Evolutionary conservation across 2,888 invertebrate genomes (phyloP).

Genomic region (Zygaena filipendulae): DNA sequence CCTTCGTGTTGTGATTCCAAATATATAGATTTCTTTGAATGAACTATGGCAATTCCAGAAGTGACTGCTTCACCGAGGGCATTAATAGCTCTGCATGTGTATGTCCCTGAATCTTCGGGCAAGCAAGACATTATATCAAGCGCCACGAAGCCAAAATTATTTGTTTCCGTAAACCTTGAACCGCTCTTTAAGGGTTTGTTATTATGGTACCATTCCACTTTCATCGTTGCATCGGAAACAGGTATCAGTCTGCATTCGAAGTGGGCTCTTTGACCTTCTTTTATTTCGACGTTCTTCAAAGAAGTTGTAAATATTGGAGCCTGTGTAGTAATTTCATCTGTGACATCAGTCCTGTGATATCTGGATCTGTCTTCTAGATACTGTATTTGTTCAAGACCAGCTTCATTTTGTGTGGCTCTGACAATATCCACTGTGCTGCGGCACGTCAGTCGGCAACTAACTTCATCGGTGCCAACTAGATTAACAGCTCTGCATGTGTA

Average conservation of each 20-base stretch:
- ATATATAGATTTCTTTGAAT: conserved; percentile 87
- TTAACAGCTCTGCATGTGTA: conserved; percentile 96
- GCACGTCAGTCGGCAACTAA: conserved; percentile 77
- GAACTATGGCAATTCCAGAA: conserved; percentile 86
- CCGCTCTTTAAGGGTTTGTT: conserved; percentile 91
- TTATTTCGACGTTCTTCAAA: conserved; percentile 90
- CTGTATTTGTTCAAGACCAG: conserved; percentile 89
- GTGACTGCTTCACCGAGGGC: conserved; percentile 93
- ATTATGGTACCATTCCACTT: conserved; percentile 96
- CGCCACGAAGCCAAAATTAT: conserved; percentile 97
- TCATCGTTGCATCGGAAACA: conserved; percentile 92
- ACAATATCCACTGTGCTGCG: conserved; percentile 83
- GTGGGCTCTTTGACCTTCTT: conserved; percentile 94
- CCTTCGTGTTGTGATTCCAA: conserved; percentile 90
- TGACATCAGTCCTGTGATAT: conserved; percentile 77
- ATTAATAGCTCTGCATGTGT: conserved; percentile 93
- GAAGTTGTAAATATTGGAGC: conserved; percentile 95
- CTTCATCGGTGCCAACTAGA: conserved; percentile 89
- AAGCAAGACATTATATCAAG: conserved; percentile 95
- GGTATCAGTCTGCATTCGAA: conserved; percentile 95
- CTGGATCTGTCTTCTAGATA: conserved; percentile 86
- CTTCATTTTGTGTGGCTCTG: conserved; percentile 87
- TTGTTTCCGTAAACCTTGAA: conserved; percentile 94
- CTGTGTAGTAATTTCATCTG: conserved; percentile 88
- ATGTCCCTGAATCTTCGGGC: conserved; percentile 96